Evolutionary conservation across 2,113 vertebrate genomes (phyloP).

Genomic region (Xiphophorus maculatus): DNA sequence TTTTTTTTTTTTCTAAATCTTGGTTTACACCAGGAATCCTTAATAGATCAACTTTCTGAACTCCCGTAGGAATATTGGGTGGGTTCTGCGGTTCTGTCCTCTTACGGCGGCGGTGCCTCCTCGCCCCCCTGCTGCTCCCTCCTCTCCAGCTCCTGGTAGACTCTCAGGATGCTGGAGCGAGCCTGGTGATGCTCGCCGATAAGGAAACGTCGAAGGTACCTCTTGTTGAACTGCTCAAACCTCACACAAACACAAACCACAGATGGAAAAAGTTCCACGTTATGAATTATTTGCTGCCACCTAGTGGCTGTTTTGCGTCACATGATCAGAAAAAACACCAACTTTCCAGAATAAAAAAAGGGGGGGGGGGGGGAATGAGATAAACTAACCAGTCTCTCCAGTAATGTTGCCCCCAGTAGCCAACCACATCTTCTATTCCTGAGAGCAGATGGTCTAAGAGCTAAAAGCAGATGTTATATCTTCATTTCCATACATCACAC

Average conservation of each 20-base stretch:
- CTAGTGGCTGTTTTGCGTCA: slow-evolving; percentile 43
- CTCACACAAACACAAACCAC: slow-evolving; percentile 56
- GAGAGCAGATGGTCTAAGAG: slow-evolving; percentile 87
- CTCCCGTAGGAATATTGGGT: too few species aligned
- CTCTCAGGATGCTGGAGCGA: slow-evolving; percentile 84
- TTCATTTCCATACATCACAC: not conserved
- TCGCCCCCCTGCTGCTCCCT: slow-evolving; percentile 78
- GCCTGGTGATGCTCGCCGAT: slow-evolving; percentile 82
- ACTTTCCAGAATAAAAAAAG: not conserved
- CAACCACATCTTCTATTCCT: slow-evolving; percentile 87
- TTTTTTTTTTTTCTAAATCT: too few species aligned
- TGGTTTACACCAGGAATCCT: too few species aligned
- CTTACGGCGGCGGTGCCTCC: slow-evolving; percentile 62
- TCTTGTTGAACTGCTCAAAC: slow-evolving; percentile 85
- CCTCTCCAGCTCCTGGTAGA: slow-evolving; percentile 86
- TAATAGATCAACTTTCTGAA: not conserved
- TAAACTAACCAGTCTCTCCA: slow-evolving; percentile 88
- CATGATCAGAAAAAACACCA: not conserved
- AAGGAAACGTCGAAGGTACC: slow-evolving; percentile 84
- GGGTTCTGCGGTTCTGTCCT: not conserved
- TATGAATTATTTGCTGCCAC: slow-evolving; percentile 57
- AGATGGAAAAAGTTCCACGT: not conserved
- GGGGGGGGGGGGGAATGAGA: not conserved
- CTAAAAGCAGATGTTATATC: slow-evolving; percentile 59
- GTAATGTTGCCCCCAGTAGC: slow-evolving; percentile 88